These are phyloP conservation scores for Aphelinus certus DNA, from an alignment of 1,140 invertebrate genomes.

Conservation along the genomic window DNA sequence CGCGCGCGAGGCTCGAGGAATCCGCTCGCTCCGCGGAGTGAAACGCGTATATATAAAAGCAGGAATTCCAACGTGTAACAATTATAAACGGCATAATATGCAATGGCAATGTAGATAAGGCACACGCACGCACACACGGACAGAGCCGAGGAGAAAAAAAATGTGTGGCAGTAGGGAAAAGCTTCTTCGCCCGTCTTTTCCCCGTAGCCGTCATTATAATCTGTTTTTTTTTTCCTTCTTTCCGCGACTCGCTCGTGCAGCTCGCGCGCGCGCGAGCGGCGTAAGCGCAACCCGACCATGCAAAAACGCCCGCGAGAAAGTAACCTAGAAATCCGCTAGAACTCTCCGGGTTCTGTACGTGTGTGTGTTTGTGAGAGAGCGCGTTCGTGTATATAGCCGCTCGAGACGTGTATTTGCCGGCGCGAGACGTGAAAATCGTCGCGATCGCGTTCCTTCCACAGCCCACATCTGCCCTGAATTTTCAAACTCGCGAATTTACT, in stretches of 20 bases:
- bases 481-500: too few relatives aligned
- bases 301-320: conserved; percentile 32
- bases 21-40: too few relatives aligned
- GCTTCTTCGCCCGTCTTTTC: conserved; percentile 5
- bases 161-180: conserved; percentile 21
- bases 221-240: background rate
- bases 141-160: background rate
- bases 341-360: background rate
- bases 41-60: too few relatives aligned
- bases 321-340: conserved; percentile 26
- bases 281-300: background rate
- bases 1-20: too few relatives aligned
- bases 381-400: background rate
- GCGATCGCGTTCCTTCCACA: background rate
- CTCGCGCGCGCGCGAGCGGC: background rate
- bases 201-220: conserved; percentile 15
- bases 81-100: too few relatives aligned
- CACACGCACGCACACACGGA: too few relatives aligned
- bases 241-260: background rate
- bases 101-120: too few relatives aligned
- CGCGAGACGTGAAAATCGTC: conserved; percentile 32
- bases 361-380: background rate
- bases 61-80: too few relatives aligned
- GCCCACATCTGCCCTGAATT: too few relatives aligned
- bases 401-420: too few relatives aligned